Evolutionary conservation across 2,888 invertebrate species (phyloP), one percentile per base, ranked within the genome.

Genomic region (Rhingia rostrata): DNA sequence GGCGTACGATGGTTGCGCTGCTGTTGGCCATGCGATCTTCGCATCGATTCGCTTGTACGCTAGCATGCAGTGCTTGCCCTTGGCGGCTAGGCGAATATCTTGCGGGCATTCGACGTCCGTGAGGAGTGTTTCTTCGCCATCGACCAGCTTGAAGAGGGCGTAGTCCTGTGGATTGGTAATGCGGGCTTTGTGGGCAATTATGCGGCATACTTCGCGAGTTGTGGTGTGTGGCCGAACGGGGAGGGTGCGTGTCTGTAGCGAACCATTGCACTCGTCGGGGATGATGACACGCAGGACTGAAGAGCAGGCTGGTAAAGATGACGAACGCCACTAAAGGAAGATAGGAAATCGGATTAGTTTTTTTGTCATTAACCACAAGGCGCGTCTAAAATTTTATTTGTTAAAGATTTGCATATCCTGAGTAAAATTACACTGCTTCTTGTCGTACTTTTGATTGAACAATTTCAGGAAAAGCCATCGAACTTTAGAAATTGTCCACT

Each of bases 141-240:
- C 96, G 73, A 97, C 95, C 80, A 98, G 92, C 86, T 97, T 95
- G 90, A 97, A 98, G 70, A 99, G 94, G 70, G 97, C 97, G 90
- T 98, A 98, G 91, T 99, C 98, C 92, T 98, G 98, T 14, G 98
- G 97, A 92, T 98, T 99, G 75, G 98, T 98, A 87, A 99, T 97
- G 89, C 96, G 95, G 75, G 98, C 97, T 90, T 98, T 98, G 90
- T 98, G 98, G 12, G 98, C 98, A 73, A 99, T 96, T 89, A 98
- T 97, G 64, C 97, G 95, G 92, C 98, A 97, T 69, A 99, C 95
- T 92, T 98, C 98, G 64, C 96, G 94, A 0, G 97, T 97, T 33
- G 97, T 96, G 92, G 98, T 98, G 88, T 97, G 97, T 0, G 98
- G 98, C 88, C 98, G 93, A 87, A 98, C 97, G 49, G 98, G 98